Conservation (phyloP, 2,113 vertebrate species). For the Pyrgilauda ruficollis region DNA sequence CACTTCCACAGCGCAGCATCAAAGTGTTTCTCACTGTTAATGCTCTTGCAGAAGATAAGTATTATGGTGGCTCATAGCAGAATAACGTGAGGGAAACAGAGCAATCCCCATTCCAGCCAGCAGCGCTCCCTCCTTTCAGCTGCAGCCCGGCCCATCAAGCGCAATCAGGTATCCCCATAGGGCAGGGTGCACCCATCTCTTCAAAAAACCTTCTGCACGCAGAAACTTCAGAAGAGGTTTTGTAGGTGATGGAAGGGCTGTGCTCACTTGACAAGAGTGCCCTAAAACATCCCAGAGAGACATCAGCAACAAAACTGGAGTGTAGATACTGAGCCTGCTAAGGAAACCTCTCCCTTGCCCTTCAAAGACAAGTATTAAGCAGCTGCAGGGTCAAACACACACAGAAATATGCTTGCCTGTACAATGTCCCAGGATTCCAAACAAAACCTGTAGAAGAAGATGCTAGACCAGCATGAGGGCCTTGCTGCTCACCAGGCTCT, state of each 20-base stretch:
- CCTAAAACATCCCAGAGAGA: not conserved
- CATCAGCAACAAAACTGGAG: not conserved
- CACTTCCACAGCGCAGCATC: not conserved
- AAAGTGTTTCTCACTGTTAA: not conserved
- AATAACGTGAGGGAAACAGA: not conserved
- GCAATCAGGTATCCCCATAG: accelerated
- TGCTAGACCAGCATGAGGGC: not conserved
- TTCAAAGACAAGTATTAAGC: not conserved
- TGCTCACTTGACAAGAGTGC: not conserved
- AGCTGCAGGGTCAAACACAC: not conserved
- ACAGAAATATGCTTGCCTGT: accelerated
- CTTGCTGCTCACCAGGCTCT: accelerated
- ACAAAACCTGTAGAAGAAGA: not conserved
- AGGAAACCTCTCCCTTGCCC: not conserved
- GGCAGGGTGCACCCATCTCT: accelerated
- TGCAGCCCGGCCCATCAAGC: not conserved
- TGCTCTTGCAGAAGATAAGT: not conserved
- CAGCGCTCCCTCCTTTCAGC: accelerated
- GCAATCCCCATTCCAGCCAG: not conserved
- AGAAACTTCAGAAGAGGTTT: not conserved
- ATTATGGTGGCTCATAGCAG: not conserved
- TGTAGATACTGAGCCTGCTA: not conserved
- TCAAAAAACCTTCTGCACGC: not conserved
- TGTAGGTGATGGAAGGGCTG: not conserved
- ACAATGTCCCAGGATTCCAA: not conserved